phyloP scores from a whole-genome alignment of 2,888 invertebrate genomes.

The Stenodera caucasica region DNA sequence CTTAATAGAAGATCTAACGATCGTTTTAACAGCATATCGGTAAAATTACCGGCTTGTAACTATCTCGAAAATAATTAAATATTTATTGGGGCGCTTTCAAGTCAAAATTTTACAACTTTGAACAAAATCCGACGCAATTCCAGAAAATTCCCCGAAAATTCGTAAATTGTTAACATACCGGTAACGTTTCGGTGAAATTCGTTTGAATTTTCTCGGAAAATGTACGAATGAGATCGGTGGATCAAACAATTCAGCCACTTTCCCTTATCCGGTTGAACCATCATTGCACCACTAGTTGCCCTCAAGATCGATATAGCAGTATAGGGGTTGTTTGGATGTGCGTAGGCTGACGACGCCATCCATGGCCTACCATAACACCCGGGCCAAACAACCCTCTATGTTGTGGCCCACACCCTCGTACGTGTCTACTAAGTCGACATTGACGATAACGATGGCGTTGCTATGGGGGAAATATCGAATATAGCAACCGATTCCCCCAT shows the following conservation, averaged over 20 bases:
- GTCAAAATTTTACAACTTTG: too few species aligned
- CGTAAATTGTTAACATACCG: too few species aligned
- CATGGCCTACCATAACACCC: constrained; percentile 50
- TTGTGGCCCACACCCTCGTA: constrained; percentile 11
- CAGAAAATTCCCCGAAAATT: too few species aligned
- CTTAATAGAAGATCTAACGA: constrained; percentile 3
- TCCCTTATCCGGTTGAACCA: neutral
- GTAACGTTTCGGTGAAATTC: too few species aligned
- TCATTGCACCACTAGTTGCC: neutral
- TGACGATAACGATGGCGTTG: constrained; percentile 33
- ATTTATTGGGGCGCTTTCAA: neutral
- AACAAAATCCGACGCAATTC: too few species aligned
- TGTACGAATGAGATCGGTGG: neutral
- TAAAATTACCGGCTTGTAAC: neutral
- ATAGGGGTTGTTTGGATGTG: constrained; percentile 38
- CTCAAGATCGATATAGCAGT: constrained; percentile 42
- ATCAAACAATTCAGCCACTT: neutral
- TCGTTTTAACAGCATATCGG: neutral
- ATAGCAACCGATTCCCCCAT: constrained; percentile 42
- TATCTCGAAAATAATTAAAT: neutral
- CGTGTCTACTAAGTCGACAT: constrained; percentile 33
- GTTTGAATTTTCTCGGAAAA: neutral
- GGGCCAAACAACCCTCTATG: constrained; percentile 46
- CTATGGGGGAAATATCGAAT: constrained; percentile 41
- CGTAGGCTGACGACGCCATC: constrained; percentile 41